These are phyloP conservation scores for Diaprepes abbreviatus DNA, from an alignment of 2,888 invertebrate species.

Conservation along the genomic window DNA sequence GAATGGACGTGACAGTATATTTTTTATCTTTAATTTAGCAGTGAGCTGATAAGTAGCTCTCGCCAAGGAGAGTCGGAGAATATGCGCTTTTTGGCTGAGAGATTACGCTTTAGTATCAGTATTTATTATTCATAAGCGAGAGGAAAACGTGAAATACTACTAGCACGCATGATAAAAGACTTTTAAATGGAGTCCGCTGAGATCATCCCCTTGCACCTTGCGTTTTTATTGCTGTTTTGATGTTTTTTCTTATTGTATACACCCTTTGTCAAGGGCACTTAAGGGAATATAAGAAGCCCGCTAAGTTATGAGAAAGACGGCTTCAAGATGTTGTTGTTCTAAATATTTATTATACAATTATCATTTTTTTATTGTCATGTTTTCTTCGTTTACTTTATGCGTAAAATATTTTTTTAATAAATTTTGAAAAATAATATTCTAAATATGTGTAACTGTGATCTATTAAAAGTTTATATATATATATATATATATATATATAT, in stretches of 20 bases:
- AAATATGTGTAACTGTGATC: too few species aligned
- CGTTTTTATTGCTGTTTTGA: slow-evolving; percentile 45
- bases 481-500: too few species aligned
- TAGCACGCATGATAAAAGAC: slow-evolving; percentile 65
- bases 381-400: too few species aligned
- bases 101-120: slow-evolving; percentile 67
- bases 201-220: slow-evolving; percentile 61
- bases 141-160: slow-evolving; percentile 66
- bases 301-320: neutral
- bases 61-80: slow-evolving; percentile 53
- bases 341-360: too few species aligned
- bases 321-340: neutral
- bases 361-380: too few species aligned
- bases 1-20: slow-evolving; percentile 68
- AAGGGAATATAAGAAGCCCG: slow-evolving; percentile 11
- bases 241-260: slow-evolving; percentile 21
- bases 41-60: slow-evolving; percentile 64
- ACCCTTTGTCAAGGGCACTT: slow-evolving; percentile 9
- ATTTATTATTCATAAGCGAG: slow-evolving; percentile 68
- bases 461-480: too few species aligned
- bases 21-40: slow-evolving; percentile 69
- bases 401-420: too few species aligned
- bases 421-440: too few species aligned
- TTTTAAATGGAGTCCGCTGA: slow-evolving; percentile 63
- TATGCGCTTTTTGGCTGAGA: slow-evolving; percentile 64